Conservation (phyloP, 2,113 vertebrate genomes). For the Macaca fascicularis region DNA sequence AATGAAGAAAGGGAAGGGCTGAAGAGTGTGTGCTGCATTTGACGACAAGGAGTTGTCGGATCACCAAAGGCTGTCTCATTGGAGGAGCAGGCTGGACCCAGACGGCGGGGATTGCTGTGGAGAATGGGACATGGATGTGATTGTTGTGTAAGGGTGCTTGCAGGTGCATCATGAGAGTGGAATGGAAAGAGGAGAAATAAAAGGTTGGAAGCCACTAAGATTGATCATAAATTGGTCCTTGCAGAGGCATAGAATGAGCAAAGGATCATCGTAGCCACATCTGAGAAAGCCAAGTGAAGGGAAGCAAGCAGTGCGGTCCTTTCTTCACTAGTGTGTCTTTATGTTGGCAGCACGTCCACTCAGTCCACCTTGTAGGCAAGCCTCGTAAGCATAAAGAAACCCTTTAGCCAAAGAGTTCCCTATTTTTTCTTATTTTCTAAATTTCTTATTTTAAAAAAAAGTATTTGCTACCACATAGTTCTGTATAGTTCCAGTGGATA, state of each 20-base stretch:
- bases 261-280: rapidly evolving
- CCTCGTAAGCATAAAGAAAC: background rate
- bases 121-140: rapidly evolving
- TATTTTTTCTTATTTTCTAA: background rate
- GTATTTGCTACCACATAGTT: background rate
- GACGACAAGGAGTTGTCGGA: background rate
- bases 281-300: background rate
- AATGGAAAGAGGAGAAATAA: rapidly evolving
- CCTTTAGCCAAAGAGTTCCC: background rate
- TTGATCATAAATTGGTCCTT: background rate
- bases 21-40: background rate
- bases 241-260: background rate
- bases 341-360: rapidly evolving
- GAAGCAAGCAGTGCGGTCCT: background rate
- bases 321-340: background rate
- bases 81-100: background rate
- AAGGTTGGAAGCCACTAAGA: background rate
- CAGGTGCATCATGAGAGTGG: background rate
- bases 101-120: too few species aligned
- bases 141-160: rapidly evolving
- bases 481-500: background rate
- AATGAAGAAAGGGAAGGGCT: background rate
- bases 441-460: background rate
- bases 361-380: background rate
- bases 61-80: rapidly evolving